phyloP scores from a whole-genome alignment of 2,113 vertebrate genomes.

The Lethenteron reissneri region DNA sequence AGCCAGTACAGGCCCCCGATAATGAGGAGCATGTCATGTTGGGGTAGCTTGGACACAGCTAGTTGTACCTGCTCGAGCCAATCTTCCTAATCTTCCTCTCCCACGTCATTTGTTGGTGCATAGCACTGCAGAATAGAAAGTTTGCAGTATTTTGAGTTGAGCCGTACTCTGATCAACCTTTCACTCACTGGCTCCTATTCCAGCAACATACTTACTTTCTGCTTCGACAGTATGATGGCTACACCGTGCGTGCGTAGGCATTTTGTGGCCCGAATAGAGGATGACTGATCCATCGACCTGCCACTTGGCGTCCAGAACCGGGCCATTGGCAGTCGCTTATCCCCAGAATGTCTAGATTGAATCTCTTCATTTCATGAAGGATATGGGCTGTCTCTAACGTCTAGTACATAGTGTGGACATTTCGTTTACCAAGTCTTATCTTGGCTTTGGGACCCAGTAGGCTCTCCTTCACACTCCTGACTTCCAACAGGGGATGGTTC shows the following conservation, averaged over 20 bases:
- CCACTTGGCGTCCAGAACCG: neutral
- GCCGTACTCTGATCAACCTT: neutral
- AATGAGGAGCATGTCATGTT: conserved; percentile 2
- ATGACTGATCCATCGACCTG: neutral
- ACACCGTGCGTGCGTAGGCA: neutral
- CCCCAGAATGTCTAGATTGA: neutral
- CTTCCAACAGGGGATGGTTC: neutral
- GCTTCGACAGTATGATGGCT: neutral
- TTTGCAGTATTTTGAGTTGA: conserved; percentile 1
- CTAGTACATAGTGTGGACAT: neutral
- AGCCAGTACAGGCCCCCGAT: neutral
- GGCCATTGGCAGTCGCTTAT: neutral
- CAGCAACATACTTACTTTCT: neutral
- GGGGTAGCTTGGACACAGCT: neutral
- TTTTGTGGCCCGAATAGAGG: neutral
- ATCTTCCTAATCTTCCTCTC: neutral
- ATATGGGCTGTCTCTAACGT: neutral
- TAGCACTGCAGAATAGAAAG: neutral
- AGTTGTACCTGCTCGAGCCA: neutral
- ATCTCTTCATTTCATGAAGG: neutral
- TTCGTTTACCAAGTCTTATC: neutral
- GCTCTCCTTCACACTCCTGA: conserved; percentile 1
- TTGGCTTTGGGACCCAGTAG: conserved; percentile 1
- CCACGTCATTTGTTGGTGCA: neutral
- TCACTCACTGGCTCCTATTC: neutral